A percentile compares a stretch with the other conserved stretches of the same genome.
Conservation (phyloP, 2,888 invertebrate species). For the Ormia ochracea region DNA sequence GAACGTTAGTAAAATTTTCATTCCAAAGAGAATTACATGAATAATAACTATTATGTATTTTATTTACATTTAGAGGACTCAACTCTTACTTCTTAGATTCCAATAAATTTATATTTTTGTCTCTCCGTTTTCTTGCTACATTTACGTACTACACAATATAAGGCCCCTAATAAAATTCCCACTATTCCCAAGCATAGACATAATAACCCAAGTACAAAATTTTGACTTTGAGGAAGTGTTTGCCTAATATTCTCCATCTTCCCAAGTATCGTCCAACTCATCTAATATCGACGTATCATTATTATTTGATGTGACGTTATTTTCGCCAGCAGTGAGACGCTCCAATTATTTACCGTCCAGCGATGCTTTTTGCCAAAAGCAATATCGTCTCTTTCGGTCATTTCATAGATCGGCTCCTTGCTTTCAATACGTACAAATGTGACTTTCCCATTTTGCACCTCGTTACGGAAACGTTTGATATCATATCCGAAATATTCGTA, state of each 20-base stretch:
- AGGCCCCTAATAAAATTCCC: constrained; percentile 63
- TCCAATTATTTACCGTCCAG: constrained; percentile 54
- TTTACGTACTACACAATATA: constrained; percentile 67
- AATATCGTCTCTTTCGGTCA: constrained; percentile 67
- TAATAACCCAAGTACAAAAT: constrained; percentile 71
- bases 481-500: constrained; percentile 73
- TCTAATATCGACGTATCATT: constrained; percentile 33
- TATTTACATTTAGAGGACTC: too few species aligned
- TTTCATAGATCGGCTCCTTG: constrained; percentile 72
- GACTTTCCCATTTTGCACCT: constrained; percentile 65
- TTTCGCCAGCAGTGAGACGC: constrained; percentile 49
- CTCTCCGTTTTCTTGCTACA: constrained; percentile 66
- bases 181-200: constrained; percentile 66
- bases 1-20: too few species aligned
- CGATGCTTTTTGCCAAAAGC: constrained; percentile 47
- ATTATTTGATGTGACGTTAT: constrained; percentile 8
- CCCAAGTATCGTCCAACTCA: constrained; percentile 49
- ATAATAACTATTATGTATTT: too few species aligned
- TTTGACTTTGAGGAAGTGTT: constrained; percentile 61
- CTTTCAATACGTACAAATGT: constrained; percentile 69
- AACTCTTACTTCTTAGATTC: constrained; percentile 60
- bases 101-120: constrained; percentile 69
- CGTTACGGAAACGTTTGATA: constrained; percentile 67
- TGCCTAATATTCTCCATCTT: constrained; percentile 31
- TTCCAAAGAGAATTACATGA: too few species aligned